A percentile compares a stretch with the other conserved stretches of the same genome.
Conservation (phyloP, 2,113 vertebrate species). For the Grus americana region DNA sequence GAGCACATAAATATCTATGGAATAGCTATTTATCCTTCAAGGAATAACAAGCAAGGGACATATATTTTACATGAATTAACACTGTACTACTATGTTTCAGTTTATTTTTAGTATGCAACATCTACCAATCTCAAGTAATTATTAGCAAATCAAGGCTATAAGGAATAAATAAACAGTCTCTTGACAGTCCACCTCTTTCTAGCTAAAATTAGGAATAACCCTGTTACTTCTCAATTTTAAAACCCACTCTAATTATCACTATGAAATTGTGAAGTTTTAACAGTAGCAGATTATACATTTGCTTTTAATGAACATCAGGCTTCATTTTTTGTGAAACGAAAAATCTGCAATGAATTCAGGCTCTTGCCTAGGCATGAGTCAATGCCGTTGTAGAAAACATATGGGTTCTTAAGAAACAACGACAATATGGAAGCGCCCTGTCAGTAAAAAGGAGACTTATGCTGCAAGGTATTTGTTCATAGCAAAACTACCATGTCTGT, state of each 20-base stretch:
- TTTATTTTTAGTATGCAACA: constrained; percentile 1
- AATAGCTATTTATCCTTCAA: not conserved
- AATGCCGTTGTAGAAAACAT: constrained; percentile 15
- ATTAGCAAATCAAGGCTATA: not conserved
- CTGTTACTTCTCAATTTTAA: constrained; percentile 26
- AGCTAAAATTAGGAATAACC: constrained; percentile 25
- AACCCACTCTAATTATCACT: constrained; percentile 50
- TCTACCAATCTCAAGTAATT: not conserved
- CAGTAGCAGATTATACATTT: constrained; percentile 31
- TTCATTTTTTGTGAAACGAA: not conserved
- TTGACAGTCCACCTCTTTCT: constrained; percentile 16
- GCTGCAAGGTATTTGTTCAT: not conserved
- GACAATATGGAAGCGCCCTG: not conserved
- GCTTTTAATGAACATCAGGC: constrained; percentile 50
- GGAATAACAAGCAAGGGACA: not conserved
- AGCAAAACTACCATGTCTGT: not conserved
- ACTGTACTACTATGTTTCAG: not conserved
- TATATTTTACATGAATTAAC: not conserved
- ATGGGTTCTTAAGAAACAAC: not conserved
- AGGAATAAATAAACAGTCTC: constrained; percentile 2
- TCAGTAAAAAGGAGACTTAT: not conserved
- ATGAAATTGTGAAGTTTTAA: constrained; percentile 39
- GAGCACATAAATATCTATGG: not conserved
- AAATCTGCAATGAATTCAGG: constrained; percentile 28
- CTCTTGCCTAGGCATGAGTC: constrained; percentile 37